Percentiles rank a stretch among this genome's conserved stretches.
phyloP scores from a whole-genome alignment of 2,797 vertebrate genomes.

The Lemur catta region DNA sequence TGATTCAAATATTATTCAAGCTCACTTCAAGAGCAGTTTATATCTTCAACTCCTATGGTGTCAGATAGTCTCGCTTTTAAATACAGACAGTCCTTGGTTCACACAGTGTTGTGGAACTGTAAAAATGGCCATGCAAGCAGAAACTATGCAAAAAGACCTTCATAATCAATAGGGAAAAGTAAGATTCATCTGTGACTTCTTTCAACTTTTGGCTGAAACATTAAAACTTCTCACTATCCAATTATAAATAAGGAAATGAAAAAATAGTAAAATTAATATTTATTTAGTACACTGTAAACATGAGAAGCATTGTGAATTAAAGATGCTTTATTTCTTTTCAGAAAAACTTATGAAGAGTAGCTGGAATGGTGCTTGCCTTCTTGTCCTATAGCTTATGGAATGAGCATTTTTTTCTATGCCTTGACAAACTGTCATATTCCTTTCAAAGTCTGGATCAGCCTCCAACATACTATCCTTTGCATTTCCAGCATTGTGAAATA shows the following conservation, averaged over 20 bases:
- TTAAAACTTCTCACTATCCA: neutral
- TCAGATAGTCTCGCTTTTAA: neutral
- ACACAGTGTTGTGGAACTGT: neutral
- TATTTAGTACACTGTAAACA: neutral
- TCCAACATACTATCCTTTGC: neutral
- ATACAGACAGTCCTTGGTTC: neutral
- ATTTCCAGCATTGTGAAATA: neutral
- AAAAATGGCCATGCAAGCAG: neutral
- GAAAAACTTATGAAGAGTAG: neutral
- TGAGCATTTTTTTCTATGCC: neutral
- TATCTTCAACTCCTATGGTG: neutral
- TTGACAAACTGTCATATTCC: neutral
- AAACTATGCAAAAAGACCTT: neutral
- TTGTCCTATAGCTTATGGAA: neutral
- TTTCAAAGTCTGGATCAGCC: neutral
- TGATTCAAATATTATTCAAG: neutral
- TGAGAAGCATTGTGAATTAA: slow-evolving; percentile 19
- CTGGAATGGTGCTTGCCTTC: neutral
- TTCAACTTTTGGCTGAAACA: neutral
- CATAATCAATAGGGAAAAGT: neutral
- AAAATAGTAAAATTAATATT: neutral
- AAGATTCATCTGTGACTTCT: neutral
- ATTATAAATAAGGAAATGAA: neutral
- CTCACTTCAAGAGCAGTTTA: neutral
- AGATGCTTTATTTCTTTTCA: neutral